Evolutionary conservation across 2,113 vertebrate species (phyloP).

Genomic region (Oreamnos americanus): DNA sequence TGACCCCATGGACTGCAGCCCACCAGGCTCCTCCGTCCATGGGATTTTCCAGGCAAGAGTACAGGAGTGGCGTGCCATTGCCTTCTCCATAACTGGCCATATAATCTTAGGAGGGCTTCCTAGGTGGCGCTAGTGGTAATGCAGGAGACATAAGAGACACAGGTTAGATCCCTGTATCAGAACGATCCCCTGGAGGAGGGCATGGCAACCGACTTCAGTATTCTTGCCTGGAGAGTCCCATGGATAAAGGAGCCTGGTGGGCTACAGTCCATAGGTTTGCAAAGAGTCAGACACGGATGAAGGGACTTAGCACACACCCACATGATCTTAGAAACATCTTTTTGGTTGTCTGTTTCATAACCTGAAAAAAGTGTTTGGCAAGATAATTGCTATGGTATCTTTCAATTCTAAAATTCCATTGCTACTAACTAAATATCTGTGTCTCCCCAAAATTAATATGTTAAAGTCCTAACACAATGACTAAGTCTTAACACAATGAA

Average conservation of each 20-base stretch:
- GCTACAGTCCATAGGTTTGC: neutral
- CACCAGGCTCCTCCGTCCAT: too few relatives aligned
- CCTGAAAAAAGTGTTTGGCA: neutral
- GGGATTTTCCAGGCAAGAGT: too few relatives aligned
- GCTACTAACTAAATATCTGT: neutral
- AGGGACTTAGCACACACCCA: neutral
- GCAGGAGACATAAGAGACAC: neutral
- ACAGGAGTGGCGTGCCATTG: too few relatives aligned
- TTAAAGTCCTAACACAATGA: neutral
- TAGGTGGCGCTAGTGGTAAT: neutral
- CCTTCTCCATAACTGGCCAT: neutral
- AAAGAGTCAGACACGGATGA: neutral
- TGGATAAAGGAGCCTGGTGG: neutral
- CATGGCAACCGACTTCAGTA: neutral
- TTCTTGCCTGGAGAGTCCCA: neutral
- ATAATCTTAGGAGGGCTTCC: neutral
- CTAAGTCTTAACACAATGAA: neutral
- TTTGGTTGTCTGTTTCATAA: neutral
- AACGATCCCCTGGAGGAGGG: neutral
- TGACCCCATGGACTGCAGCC: too few relatives aligned
- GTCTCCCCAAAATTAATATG: neutral
- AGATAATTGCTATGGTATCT: neutral
- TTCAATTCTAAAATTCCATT: neutral
- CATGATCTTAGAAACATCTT: neutral
- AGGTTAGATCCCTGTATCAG: neutral